Base-by-base conservation (phyloP, 2,113 vertebrate species). In the Misgurnus anguillicaudatus region DNA sequence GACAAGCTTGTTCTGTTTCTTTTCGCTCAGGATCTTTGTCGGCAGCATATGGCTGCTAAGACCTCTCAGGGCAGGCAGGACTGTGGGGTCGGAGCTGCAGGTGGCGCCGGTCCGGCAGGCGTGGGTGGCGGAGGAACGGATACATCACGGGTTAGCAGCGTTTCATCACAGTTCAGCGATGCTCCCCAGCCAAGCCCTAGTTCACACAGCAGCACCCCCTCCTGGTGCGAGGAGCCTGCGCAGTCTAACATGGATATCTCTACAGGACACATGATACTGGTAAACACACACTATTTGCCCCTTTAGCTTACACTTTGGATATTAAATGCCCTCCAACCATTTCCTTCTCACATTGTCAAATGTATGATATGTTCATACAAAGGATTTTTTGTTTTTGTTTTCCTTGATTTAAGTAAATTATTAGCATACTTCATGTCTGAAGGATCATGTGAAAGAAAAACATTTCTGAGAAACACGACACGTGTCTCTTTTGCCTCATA, bases 201-300 rank as follows among this genome's bases (percentile, higher is more conserved):
- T 80, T 98, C 98, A 42, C 95, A 98, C 90, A 97, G 97, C 94
- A 98, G 97, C 93, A 98, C 97, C 0, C 96, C 96, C 0, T 99
- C 98, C 53, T 99, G 98, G 98, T 98, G 98, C 0, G 98, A 99
- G 90, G 98, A 99, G 84, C 98, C 98, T 0, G 97, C 95, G 0
- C 97, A 98, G 87, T 95, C 97, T 90, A 99, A 98, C 92, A 98
- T 99, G 97, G 97, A 99, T 92, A 99, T 99, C 90, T 98, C 97
- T 80, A 99, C 98, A 0, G 98, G 98, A 45, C 98, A 99, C 93
- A 99, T 99, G 98, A 99, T 99, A 80, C 94, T 99, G 95, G 97
- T 98, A 84, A 88, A 88, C 63, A 55, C n/a, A 17, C 41, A 31
- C 24, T 31, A 31, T 31, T 31, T 3, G 24, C 48, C 21, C 3